These are phyloP conservation scores for Picathartes gymnocephalus DNA, from an alignment of 2,113 vertebrate species.

Conservation along the genomic window DNA sequence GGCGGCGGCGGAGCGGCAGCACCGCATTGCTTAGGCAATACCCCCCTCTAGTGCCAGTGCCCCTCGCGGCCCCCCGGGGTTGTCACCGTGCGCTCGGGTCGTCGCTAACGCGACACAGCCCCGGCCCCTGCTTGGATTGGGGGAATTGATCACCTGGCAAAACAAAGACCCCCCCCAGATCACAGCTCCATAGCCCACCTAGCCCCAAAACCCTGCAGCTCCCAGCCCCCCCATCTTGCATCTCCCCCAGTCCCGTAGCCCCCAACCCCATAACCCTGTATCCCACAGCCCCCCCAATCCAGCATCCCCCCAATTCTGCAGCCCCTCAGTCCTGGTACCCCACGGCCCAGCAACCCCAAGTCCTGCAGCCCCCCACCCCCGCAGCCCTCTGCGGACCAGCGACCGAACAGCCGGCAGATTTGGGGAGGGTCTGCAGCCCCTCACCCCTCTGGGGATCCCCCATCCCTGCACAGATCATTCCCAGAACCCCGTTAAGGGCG, in stretches of 20 bases:
- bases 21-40: slow-evolving; percentile 18
- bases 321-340: background rate
- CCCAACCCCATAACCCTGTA: background rate
- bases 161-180: too few species aligned
- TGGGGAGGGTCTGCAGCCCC: background rate
- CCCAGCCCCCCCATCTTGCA: too few species aligned
- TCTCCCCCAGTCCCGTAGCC: too few species aligned
- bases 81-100: background rate
- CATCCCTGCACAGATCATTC: background rate
- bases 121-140: rapidly evolving
- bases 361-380: background rate
- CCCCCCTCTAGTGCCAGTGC: slow-evolving; percentile 47
- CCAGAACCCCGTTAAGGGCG: rapidly evolving
- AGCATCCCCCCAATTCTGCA: background rate
- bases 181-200: background rate
- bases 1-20: background rate
- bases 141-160: rapidly evolving
- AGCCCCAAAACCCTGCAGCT: background rate
- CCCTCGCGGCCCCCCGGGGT: background rate
- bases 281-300: background rate
- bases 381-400: background rate
- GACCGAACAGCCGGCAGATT: rapidly evolving
- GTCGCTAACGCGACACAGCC: background rate
- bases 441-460: too few species aligned
- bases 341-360: background rate